Base-by-base conservation (phyloP, 2,888 invertebrate species). In the Torymus aiolomorphi region DNA sequence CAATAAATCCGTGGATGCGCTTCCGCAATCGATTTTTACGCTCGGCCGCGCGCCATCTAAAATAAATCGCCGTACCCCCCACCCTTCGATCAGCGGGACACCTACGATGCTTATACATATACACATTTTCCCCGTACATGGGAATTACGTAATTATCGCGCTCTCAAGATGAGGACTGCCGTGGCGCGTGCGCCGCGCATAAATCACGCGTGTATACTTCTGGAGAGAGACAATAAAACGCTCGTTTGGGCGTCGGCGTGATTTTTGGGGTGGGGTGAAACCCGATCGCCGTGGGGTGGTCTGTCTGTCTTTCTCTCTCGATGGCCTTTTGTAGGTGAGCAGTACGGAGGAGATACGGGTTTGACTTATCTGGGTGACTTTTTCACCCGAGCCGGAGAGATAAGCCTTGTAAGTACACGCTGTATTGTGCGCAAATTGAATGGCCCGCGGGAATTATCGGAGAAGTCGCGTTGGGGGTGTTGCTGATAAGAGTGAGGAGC, bases 141-240 rank as follows among this genome's bases (percentile, higher is more conserved):
- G 79, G 82, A 82, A 79, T 82, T 79, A 77, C 49, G 61, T 80
- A 79, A 82, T 82, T 82, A 82, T 82, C 74, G 71, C 76, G 73
- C 79, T 82, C 82, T 82, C 82, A 82, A 82, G 71, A 20, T 61
- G 76, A 11, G 13, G 70, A 61, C 70, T 49, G 49, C 8, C n/a
- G 2, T 14, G 20, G 24, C n/a, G 66, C 79, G 74, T 49, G 67
- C 42, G 65, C 11, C 11, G 8, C 51, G 31, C 56, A 76, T 81
- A 81, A 81, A 81, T 81, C 81, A 81, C 72, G 72, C 80, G 18
- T 20, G n/a, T 12, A 52, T 66, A 3, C 20, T 12, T 20, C 18
- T 52, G 2, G 24, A 14, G 63, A n/a, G 51, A 49, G 78, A 74
- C 78, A 71, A 81, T 74, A 65, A 79, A 70, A 74, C 20, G 65